Conservation (phyloP, 2,113 vertebrate species). For the Varanus komodoensis region DNA sequence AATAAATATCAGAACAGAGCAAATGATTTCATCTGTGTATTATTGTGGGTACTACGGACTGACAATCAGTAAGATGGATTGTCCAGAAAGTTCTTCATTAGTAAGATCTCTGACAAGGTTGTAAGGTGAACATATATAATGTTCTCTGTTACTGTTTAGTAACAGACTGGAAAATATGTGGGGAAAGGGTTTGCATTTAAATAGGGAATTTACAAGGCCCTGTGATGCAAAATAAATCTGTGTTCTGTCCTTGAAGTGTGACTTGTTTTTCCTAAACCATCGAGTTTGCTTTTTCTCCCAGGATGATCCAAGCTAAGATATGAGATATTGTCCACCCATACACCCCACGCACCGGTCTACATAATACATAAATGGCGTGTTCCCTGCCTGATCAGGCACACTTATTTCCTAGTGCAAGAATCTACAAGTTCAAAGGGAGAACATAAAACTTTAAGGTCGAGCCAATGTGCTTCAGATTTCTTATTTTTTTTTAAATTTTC, state of each 20-base stretch:
- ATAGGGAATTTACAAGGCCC: constrained; percentile 19
- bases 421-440: background rate
- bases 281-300: background rate
- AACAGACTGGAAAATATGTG: constrained; percentile 23
- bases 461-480: background rate
- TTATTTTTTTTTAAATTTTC: background rate
- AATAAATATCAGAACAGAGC: background rate
- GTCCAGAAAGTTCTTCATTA: constrained; percentile 15
- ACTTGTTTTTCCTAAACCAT: background rate
- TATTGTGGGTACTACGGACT: background rate
- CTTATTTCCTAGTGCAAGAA: background rate
- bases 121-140: background rate
- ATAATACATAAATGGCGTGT: background rate
- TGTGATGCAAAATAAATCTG: background rate
- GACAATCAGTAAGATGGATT: constrained; percentile 16
- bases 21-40: background rate
- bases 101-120: constrained; percentile 15
- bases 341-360: too few relatives aligned
- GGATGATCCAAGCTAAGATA: background rate
- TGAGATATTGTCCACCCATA: background rate
- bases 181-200: constrained; percentile 28
- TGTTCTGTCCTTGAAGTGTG: constrained; percentile 19
- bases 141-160: constrained; percentile 6
- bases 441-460: background rate
- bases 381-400: background rate